These are phyloP conservation scores for Merops nubicus DNA, from an alignment of 2,113 vertebrate genomes.

Conservation along the genomic window DNA sequence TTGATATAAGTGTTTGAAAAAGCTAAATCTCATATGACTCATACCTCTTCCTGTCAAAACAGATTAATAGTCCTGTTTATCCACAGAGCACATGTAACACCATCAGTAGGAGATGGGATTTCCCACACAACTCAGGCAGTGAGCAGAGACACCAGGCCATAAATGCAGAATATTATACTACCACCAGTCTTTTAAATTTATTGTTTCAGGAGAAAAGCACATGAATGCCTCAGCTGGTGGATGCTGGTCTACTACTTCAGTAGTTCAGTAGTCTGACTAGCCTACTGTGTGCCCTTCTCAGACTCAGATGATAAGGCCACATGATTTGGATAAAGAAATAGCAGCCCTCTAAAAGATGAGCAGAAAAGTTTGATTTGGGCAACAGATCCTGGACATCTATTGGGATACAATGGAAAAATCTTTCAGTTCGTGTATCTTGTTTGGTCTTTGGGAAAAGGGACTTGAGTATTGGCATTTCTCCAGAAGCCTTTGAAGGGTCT, in stretches of 20 bases:
- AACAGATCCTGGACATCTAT: background rate
- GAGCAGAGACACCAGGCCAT: background rate
- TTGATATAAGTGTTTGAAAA: background rate
- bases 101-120: background rate
- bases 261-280: background rate
- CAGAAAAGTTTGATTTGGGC: background rate
- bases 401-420: background rate
- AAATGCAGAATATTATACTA: background rate
- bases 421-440: background rate
- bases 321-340: background rate
- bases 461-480: background rate
- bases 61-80: background rate
- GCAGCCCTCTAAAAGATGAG: background rate
- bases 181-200: background rate
- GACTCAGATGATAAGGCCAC: background rate
- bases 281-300: background rate
- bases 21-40: background rate
- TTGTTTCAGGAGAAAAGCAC: background rate
- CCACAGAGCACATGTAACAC: background rate
- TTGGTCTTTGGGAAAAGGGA: background rate
- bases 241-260: background rate
- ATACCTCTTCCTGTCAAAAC: background rate
- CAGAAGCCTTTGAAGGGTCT: background rate
- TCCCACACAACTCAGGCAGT: background rate
- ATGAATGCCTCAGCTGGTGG: background rate